phyloP scores from a whole-genome alignment of 2,888 invertebrate genomes.

The Rotaria socialis region DNA sequence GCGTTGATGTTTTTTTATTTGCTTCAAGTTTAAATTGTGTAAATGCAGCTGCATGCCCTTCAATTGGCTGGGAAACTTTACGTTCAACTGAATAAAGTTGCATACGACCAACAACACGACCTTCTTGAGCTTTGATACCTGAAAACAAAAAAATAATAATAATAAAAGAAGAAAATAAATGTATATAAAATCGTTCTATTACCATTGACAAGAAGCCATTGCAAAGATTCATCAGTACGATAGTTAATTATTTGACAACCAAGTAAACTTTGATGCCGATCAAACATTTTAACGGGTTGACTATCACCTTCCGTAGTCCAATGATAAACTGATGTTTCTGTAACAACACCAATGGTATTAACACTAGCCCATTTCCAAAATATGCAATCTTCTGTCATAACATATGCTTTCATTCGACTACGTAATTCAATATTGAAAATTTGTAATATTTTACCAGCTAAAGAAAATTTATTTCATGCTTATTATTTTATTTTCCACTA shows the following conservation, averaged over 20 bases:
- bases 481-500: neutral
- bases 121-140: slow-evolving; percentile 68
- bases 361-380: slow-evolving; percentile 99
- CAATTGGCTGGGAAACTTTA: slow-evolving; percentile 96
- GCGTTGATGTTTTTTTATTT: slow-evolving; percentile 81
- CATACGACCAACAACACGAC: slow-evolving; percentile 96
- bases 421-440: slow-evolving; percentile 99
- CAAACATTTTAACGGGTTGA: slow-evolving; percentile 86
- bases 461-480: neutral
- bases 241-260: slow-evolving; percentile 99
- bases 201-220: slow-evolving; percentile 83
- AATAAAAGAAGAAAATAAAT: no score
- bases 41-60: slow-evolving; percentile 95
- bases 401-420: slow-evolving; percentile 96
- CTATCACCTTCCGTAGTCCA: slow-evolving; percentile 87
- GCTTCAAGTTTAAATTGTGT: slow-evolving; percentile 89
- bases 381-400: slow-evolving; percentile 83
- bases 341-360: slow-evolving; percentile 89
- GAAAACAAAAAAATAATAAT: neutral
- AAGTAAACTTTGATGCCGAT: slow-evolving; percentile 83
- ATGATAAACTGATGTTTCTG: slow-evolving; percentile 88
- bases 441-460: slow-evolving; percentile 91
- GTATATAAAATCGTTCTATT: neutral
- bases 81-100: slow-evolving; percentile 96
- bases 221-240: slow-evolving; percentile 88